These are phyloP conservation scores for Esox masquinongy DNA, from an alignment of 2,797 vertebrate species.

Conservation along the genomic window DNA sequence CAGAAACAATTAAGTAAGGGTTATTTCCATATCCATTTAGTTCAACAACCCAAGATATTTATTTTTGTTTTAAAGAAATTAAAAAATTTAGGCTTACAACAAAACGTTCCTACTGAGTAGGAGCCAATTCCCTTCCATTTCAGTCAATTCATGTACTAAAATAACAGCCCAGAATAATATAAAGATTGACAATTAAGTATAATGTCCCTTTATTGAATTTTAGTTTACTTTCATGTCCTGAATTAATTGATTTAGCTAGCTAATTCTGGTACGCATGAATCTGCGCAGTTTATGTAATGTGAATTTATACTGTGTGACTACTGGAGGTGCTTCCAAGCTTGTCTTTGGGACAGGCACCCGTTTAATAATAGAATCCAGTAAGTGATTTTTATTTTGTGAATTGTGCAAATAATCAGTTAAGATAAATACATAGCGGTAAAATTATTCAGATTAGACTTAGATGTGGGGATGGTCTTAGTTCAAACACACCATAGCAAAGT, in stretches of 20 bases:
- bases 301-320: conserved; percentile 27
- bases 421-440: neutral
- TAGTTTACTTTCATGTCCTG: neutral
- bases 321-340: conserved; percentile 10
- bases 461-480: too few species aligned
- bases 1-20: neutral
- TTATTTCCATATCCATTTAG: neutral
- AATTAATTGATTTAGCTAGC: neutral
- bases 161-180: neutral
- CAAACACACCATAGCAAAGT: too few species aligned
- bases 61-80: neutral
- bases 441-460: neutral
- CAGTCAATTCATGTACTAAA: neutral
- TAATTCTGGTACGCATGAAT: neutral
- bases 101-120: neutral
- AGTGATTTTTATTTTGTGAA: conserved; percentile 14
- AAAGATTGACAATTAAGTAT: neutral
- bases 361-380: conserved; percentile 35
- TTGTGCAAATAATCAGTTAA: neutral
- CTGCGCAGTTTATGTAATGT: conserved; percentile 8
- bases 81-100: too few species aligned
- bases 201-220: neutral
- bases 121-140: neutral
- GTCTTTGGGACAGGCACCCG: conserved; percentile 29
- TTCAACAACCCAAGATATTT: neutral